Evolutionary conservation across 2,797 vertebrate species (phyloP), one percentile per base, ranked within the genome.

Genomic region (Xenentodon cancila): DNA sequence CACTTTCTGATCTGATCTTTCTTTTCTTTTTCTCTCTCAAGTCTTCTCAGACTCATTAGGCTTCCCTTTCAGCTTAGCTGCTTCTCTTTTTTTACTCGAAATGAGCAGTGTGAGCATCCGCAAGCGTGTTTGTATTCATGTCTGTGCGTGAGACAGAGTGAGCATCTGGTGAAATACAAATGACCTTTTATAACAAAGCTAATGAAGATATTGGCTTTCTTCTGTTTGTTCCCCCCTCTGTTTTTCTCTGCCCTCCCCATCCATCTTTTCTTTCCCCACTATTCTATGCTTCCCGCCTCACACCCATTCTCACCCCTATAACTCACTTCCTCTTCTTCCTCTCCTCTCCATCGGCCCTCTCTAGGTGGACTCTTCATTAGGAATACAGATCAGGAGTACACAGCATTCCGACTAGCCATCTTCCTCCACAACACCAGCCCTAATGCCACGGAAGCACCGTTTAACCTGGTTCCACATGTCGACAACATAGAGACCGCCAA

Each of bases 401-500:
- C 97, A 62, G 97, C 97, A 91, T 99, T 99, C 81, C 95, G 97
- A 53, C 89, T 99, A 94, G 97, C 97, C 51, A 98, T 99, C 92
- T 99, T 98, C 94, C 96, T 98, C 89, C 97, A 99, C 93, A 99
- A 99, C 91, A 99, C 97, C 83, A 98, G 96, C 90, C 97, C 97
- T 70, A 99, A 99, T 71, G 96, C 95, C 60, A 96, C 97, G 0
- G 97, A 98, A 94, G 97, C 97, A 78, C 96, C 97, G 77, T 99
- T 99, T 93, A 98, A 98, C 95, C 94, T 99, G 94, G 96, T 98
- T 91, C 97, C 97, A 92, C 97, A 98, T 18, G 97, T 99, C 92
- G 97, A 98, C 95, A 98, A 99, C 96, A 98, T 99, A 59, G 97
- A 99, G 92, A 98, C 97, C 79, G 96, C 97, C 92, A 99, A 98